Percentiles rank a stretch among this genome's conserved stretches.
These are phyloP conservation scores for Morbakka virulenta DNA, from an alignment of 30 jellyfish, hydroid and myxozoan genomes.

Conservation along the genomic window DNA sequence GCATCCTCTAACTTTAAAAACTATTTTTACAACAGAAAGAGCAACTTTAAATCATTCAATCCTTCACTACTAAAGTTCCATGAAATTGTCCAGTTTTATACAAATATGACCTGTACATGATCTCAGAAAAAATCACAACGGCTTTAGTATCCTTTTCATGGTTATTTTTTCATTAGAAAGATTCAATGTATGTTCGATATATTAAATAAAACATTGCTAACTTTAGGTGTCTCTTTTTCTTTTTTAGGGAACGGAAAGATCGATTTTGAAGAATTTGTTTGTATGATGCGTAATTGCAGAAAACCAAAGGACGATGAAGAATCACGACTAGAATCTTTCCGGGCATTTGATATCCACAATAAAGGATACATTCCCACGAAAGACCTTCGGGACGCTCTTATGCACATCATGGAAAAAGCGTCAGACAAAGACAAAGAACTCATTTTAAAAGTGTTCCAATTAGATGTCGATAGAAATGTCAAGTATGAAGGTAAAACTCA, in stretches of 20 bases:
- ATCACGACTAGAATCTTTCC: conserved; percentile 55
- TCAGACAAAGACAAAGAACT: conserved; percentile 32
- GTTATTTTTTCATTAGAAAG: too few species aligned
- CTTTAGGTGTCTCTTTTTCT: neutral
- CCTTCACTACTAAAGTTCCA: too few species aligned
- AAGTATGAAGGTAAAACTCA: conserved; percentile 68
- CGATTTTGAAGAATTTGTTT: conserved; percentile 63
- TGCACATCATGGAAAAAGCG: conserved; percentile 54
- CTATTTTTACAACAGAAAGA: too few species aligned
- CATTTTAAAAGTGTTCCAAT: conserved; percentile 36
- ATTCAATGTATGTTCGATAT: too few species aligned
- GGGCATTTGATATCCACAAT: conserved; percentile 63
- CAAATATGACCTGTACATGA: too few species aligned
- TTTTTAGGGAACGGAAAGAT: conserved; percentile 64
- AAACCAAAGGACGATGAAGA: conserved; percentile 57
- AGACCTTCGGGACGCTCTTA: conserved; percentile 32
- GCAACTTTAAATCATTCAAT: too few species aligned
- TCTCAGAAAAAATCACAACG: too few species aligned
- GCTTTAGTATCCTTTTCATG: too few species aligned
- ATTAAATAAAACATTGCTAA: too few species aligned
- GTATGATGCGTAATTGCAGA: conserved; percentile 39
- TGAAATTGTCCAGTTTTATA: too few species aligned
- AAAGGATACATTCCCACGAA: conserved; percentile 59
- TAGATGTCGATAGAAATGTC: conserved; percentile 54
- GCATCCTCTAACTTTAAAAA: too few species aligned